Evolutionary conservation across 1,140 invertebrate genomes (phyloP).

Genomic region (Pseudobourletiella spinata): DNA sequence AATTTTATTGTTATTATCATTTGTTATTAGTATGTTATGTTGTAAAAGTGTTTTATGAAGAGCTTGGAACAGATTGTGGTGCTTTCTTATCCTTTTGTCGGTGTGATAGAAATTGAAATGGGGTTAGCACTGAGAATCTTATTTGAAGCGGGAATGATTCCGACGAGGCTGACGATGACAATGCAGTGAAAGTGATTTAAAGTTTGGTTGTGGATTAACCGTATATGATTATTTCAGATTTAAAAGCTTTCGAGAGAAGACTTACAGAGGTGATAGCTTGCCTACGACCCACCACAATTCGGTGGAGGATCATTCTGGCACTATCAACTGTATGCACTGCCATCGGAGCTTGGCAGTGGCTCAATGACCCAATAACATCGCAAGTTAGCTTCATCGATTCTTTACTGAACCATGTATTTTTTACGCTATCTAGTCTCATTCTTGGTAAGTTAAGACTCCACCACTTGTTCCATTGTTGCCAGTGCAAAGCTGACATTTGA

Average conservation of each 20-base stretch:
- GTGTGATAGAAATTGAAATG: too few relatives aligned
- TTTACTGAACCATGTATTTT: conserved; percentile 89
- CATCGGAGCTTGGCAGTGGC: conserved; percentile 87
- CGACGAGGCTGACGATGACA: not conserved
- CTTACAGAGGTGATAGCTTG: conserved; percentile 93
- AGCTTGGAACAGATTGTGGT: too few relatives aligned
- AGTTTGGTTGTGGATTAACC: not conserved
- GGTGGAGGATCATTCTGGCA: conserved; percentile 84
- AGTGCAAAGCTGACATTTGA: not conserved
- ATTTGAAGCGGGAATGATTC: not conserved
- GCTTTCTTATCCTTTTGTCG: too few relatives aligned
- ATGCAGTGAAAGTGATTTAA: not conserved
- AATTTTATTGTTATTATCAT: not conserved
- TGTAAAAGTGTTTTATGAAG: not conserved
- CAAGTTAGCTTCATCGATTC: conserved; percentile 82
- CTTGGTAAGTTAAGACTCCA: conserved; percentile 52
- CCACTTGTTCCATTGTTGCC: not conserved
- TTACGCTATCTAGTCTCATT: conserved; percentile 77
- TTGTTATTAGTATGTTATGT: not conserved
- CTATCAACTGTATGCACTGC: conserved; percentile 79
- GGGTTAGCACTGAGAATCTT: not conserved
- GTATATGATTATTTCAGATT: conserved; percentile 56
- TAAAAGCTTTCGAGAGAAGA: conserved; percentile 91
- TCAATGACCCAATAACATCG: conserved; percentile 80
- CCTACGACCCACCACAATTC: conserved; percentile 76